phyloP scores from a whole-genome alignment of 2,797 vertebrate species.

The Liasis olivaceus region DNA sequence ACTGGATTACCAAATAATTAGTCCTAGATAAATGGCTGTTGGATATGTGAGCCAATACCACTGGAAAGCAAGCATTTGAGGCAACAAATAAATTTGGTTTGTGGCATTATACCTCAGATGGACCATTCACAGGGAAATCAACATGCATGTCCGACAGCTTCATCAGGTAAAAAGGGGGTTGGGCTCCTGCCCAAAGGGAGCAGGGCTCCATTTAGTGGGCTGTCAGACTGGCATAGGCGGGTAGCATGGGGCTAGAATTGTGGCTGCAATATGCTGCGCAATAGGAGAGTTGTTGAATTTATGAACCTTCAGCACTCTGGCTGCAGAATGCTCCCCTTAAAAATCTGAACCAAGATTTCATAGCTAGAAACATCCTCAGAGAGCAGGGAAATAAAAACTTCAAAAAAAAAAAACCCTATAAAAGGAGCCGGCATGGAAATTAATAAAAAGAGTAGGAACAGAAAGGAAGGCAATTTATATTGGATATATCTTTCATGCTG shows the following conservation, averaged over 20 bases:
- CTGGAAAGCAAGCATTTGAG: background rate
- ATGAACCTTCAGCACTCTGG: background rate
- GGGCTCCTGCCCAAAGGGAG: background rate
- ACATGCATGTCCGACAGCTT: background rate
- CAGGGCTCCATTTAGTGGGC: background rate
- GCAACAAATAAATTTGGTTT: background rate
- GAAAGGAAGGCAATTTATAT: slow-evolving; percentile 28
- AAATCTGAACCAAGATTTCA: background rate
- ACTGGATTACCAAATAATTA: background rate
- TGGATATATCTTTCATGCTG: background rate
- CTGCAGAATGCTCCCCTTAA: slow-evolving; percentile 1
- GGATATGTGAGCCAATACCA: background rate
- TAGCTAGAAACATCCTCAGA: background rate
- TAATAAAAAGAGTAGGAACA: slow-evolving; percentile 26
- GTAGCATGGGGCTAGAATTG: background rate
- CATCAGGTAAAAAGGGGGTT: background rate
- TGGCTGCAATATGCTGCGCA: background rate
- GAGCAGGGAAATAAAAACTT: slow-evolving; percentile 20
- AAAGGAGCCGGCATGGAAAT: slow-evolving; percentile 29
- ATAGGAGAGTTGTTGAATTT: background rate
- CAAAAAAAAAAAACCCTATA: background rate
- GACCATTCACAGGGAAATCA: background rate
- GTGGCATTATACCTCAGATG: background rate
- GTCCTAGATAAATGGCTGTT: background rate
- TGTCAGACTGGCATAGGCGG: background rate